Evolutionary conservation across 2,888 invertebrate species (phyloP).

Genomic region (Sipunculus nudus): DNA sequence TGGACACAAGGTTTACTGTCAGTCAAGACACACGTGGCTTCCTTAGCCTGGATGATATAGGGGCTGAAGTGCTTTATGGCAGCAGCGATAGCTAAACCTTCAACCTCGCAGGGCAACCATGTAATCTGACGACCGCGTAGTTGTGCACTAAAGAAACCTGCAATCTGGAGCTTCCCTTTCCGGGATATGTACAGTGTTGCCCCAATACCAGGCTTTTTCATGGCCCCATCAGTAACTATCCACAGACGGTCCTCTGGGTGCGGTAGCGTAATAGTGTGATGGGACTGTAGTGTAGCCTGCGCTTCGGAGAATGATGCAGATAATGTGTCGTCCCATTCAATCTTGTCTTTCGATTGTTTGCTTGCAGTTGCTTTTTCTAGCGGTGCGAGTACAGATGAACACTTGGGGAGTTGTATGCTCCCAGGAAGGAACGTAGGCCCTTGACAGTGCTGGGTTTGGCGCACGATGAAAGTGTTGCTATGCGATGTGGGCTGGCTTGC

Average conservation of each 20-base stretch:
- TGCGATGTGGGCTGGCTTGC: constrained; percentile 22
- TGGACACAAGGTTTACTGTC: constrained; percentile 15
- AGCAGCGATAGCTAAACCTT: constrained; percentile 13
- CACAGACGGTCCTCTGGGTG: constrained; percentile 21
- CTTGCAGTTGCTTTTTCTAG: constrained; percentile 17
- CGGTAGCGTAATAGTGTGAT: constrained; percentile 19
- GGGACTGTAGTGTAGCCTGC: constrained; percentile 4
- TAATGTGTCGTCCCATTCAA: constrained; percentile 20
- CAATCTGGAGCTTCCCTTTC: constrained; percentile 7
- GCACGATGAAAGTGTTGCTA: constrained; percentile 7
- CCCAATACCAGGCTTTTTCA: constrained; percentile 20
- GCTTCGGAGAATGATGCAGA: constrained; percentile 13
- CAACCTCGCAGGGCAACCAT: constrained; percentile 16
- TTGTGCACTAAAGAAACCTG: constrained; percentile 15
- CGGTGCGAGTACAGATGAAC: constrained; percentile 19
- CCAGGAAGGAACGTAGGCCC: constrained; percentile 17
- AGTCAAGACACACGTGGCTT: neutral
- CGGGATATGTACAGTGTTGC: constrained; percentile 12
- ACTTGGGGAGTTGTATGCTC: constrained; percentile 19
- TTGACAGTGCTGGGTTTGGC: constrained; percentile 3
- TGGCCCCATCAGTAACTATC: constrained; percentile 23
- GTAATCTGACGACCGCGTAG: neutral
- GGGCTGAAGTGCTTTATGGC: constrained; percentile 13
- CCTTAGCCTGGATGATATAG: constrained; percentile 5
- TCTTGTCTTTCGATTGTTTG: constrained; percentile 17